Base-by-base conservation (phyloP, 2,888 invertebrate genomes). In the Acleris cristana region DNA sequence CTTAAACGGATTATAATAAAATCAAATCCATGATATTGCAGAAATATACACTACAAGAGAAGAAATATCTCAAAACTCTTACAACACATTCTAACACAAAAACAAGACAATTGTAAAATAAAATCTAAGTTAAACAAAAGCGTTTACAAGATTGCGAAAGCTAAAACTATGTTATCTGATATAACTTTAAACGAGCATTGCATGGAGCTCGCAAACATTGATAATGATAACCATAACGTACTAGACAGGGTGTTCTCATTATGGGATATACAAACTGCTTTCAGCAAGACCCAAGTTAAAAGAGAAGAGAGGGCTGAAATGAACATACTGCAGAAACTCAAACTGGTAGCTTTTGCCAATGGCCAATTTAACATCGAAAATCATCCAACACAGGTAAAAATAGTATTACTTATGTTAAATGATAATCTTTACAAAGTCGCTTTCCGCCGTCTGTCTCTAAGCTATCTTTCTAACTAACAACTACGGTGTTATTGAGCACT, bases 201-300 rank as follows among this genome's bases (percentile, higher is more conserved):
- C 67, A 64, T 71, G 70, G 40, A 61, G 59, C 61, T 67, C 68
- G 66, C 69, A 70, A 69, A 71, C 71, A 73, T 69, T 77, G 77
- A 77, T 78, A 77, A 75, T 69, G 71, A 64, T 70, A 72, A 71
- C 71, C 74, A 72, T 67, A 63, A 58, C 34, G 60, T 64, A 56
- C 59, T 65, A 73, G 74, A 78, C 74, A 70, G 23, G 72, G 64
- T 71, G 70, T 69, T 72, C 72, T 78, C 71, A 76, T 76, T 73
- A 74, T 71, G 69, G 51, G 66, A 62, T 58, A 57, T 61, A 69
- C 69, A 66, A 64, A 74, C 71, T 70, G 71, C 70, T 71, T 69
- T 66, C 63, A 72, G 69, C 70, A 63, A 26, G 55, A 55, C 69
- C 65, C 70, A 59, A 57, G 72, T 66, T 65, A 72, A 64, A 64